These are phyloP conservation scores for Lates calcarifer DNA, from an alignment of 2,113 vertebrate species.

Conservation along the genomic window DNA sequence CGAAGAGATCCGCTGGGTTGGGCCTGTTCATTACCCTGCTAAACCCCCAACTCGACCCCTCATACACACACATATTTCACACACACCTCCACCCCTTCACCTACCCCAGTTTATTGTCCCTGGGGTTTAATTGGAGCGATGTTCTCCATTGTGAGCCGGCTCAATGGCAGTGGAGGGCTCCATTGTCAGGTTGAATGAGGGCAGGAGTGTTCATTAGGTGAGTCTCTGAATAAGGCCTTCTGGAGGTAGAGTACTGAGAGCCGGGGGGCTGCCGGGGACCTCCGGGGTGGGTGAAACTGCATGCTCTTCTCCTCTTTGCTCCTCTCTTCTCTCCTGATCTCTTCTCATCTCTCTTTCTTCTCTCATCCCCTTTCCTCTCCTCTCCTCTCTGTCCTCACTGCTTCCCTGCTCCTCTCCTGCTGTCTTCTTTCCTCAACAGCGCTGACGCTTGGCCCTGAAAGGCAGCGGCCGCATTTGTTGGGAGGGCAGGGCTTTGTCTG, in stretches of 20 bases:
- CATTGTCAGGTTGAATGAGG: slow-evolving; percentile 87
- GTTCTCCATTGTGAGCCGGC: slow-evolving; percentile 83
- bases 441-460: slow-evolving; percentile 87
- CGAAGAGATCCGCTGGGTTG: slow-evolving; percentile 75
- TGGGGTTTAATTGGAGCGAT: slow-evolving; percentile 88
- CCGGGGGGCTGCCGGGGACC: slow-evolving; percentile 72
- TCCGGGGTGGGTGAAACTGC: slow-evolving; percentile 80
- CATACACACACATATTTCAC: slow-evolving; percentile 76
- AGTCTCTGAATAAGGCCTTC: slow-evolving; percentile 85
- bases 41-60: slow-evolving; percentile 80
- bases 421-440: slow-evolving; percentile 76
- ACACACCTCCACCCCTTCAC: slow-evolving; percentile 81
- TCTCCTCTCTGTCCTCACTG: slow-evolving; percentile 57
- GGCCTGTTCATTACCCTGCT: slow-evolving; percentile 84
- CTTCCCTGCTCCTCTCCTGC: slow-evolving; percentile 69
- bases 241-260: slow-evolving; percentile 77
- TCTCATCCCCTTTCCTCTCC: slow-evolving; percentile 53
- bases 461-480: slow-evolving; percentile 81
- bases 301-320: slow-evolving; percentile 62
- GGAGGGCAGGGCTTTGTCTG: slow-evolving; percentile 76
- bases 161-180: slow-evolving; percentile 86
- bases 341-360: slow-evolving; percentile 44
- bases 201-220: slow-evolving; percentile 90
- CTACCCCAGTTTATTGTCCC: slow-evolving; percentile 83
- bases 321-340: slow-evolving; percentile 53